Base-by-base conservation (phyloP, 1,140 invertebrate species). In the Ceratina calcarata region DNA sequence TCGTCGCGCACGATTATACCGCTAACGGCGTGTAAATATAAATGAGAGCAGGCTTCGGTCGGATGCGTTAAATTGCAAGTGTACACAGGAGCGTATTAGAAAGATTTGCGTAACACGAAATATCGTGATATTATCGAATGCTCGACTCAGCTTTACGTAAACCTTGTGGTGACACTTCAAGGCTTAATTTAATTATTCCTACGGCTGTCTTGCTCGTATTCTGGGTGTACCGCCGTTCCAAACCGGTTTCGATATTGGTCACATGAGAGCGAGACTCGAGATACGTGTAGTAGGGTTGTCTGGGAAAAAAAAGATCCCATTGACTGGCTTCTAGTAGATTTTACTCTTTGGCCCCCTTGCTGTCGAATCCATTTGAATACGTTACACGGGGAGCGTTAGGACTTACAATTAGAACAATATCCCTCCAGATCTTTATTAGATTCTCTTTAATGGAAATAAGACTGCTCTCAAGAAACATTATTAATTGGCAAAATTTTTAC, bases 201-300 rank as follows among this genome's bases (percentile, higher is more conserved):
- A 24, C 64, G 24, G 22, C 51, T 49, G 37, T 65, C n/a, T 53
- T 27, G 64, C 53, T 8, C 73, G 12, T 80, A 24, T 67, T 68
- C 70, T 51, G 15, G 20, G 13, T 27, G 32, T 55, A 57, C 60
- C 58, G 71, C 57, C 55, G 16, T 66, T 15, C 27, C 1, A 81
- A 85, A 84, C 69, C 83, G 82, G 82, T 85, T 84, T 62, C 74
- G 55, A 72, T 71, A 62, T 73, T 83, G 51, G 61, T 67, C 24
- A 55, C 27, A 55, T 49, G 67, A 64, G 3, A 69, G 24, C 37
- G 37, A 2, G 37, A 6, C 37, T 45, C 37, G 37, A 45, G 6
- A 45, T 45, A 10, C 37, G 37, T 10, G 37, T 45, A 45, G 37
- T 45, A 45, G 22, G 81, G 66, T 66, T 67, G 70, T 15, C 80